Evolutionary conservation across 2,888 invertebrate genomes (phyloP), one percentile per base, ranked within the genome.

Genomic region (Pyrocoelia pectoralis): DNA sequence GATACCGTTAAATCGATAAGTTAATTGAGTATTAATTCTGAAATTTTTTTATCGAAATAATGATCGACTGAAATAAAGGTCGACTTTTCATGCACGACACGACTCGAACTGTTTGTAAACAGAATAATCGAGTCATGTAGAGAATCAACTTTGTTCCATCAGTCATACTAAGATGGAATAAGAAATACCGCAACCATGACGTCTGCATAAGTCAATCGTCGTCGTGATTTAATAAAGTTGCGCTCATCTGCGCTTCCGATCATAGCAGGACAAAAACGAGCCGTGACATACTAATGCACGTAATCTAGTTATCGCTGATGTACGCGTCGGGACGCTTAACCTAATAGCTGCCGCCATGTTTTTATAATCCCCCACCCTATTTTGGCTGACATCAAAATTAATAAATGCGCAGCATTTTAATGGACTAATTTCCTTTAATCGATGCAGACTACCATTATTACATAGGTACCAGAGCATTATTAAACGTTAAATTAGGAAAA

Each of bases 91-190:
- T 79, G 76, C 79, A 68, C 65, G 70, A 73, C 79, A 79, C 79
- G 76, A 72, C 72, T 72, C 68, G 73, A 74, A 71, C 74, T 76
- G 78, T 79, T 80, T 79, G 79, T 80, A 80, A 80, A 79, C 79
- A 79, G 77, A 76, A 78, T 77, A 79, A 77, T 77, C 77, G 74
- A 77, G 74, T 73, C 78, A 78, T 77, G 79, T 75, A 71, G 70
- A 67, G 79, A 79, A 80, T 80, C 76, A 75, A 69, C 75, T 58
- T 58, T 62, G 64, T 65, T 69, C 65, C 61, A 66, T 62, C 58
- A 54, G 59, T 66, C 61, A 58, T 62, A 59, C 61, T 56, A 57
- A 60, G 56, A 59, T 59, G 57, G 65, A 61, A 65, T 65, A 61
- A 61, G 65, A 65, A n/a, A 64, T 56, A 53, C 60, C 43, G 52